These are phyloP conservation scores for Chesias legatella DNA, from an alignment of 2,888 invertebrate species.

Conservation along the genomic window DNA sequence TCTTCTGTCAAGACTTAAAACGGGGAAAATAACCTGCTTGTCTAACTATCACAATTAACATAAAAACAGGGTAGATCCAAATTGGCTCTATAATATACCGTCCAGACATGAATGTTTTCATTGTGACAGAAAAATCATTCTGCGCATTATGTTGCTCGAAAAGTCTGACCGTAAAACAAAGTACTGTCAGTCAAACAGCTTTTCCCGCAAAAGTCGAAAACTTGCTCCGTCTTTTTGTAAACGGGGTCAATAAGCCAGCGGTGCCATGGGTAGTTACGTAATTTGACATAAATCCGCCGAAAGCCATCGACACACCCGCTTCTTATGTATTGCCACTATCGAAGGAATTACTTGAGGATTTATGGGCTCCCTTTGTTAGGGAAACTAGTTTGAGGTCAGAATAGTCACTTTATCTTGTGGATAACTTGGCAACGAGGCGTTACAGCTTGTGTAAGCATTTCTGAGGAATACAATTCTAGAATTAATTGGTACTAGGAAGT, in stretches of 20 bases:
- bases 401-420: constrained; percentile 14
- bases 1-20: too few species aligned
- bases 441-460: neutral
- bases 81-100: too few species aligned
- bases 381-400: constrained; percentile 26
- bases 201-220: constrained; percentile 15
- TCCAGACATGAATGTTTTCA: too few species aligned
- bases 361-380: constrained; percentile 42
- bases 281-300: constrained; percentile 69
- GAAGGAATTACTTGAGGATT: constrained; percentile 51
- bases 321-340: constrained; percentile 52
- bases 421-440: constrained; percentile 14
- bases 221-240: constrained; percentile 34
- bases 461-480: too few species aligned
- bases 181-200: too few species aligned
- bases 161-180: too few species aligned
- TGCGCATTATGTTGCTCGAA: too few species aligned
- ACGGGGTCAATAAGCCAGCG: constrained; percentile 59
- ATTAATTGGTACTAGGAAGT: too few species aligned
- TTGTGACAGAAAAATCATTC: too few species aligned
- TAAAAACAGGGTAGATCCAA: too few species aligned
- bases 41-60: too few species aligned
- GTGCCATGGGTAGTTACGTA: constrained; percentile 60
- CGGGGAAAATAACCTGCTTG: too few species aligned
- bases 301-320: constrained; percentile 58